Percentiles rank a stretch among this genome's conserved stretches.
These are phyloP conservation scores for Myopa testacea DNA, from an alignment of 2,888 invertebrate species.

Conservation along the genomic window DNA sequence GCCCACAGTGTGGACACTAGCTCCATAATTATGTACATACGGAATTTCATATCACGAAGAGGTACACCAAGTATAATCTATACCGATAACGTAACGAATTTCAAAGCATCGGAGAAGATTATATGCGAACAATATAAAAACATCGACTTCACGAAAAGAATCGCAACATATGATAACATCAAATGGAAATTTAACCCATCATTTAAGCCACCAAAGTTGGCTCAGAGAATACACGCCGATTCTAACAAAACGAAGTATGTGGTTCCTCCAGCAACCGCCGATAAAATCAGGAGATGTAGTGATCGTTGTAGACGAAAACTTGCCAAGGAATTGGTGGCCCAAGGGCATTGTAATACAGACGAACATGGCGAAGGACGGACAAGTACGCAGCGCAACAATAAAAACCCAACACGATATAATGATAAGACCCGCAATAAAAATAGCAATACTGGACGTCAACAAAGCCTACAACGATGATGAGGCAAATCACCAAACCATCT, in stretches of 20 bases:
- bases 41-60: slow-evolving; percentile 44
- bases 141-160: slow-evolving; percentile 24
- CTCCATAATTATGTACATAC: slow-evolving; percentile 43
- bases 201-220: slow-evolving; percentile 45
- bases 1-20: slow-evolving; percentile 46
- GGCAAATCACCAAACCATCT: slow-evolving; percentile 47
- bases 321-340: slow-evolving; percentile 40
- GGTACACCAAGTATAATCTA: slow-evolving; percentile 44
- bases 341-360: no score
- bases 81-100: slow-evolving; percentile 45
- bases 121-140: slow-evolving; percentile 22
- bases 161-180: slow-evolving; percentile 35
- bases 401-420: slow-evolving; percentile 30
- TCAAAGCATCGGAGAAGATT: slow-evolving; percentile 39
- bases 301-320: slow-evolving; percentile 40
- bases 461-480: slow-evolving; percentile 41
- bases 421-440: slow-evolving; percentile 36
- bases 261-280: no score
- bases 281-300: slow-evolving; percentile 23
- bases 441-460: slow-evolving; percentile 43
- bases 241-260: slow-evolving; percentile 1
- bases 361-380: no score
- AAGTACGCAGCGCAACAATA: slow-evolving; percentile 37
- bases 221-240: slow-evolving; percentile 42
- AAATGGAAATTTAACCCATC: slow-evolving; percentile 48